Base-by-base conservation (phyloP, 2,888 invertebrate genomes). In the Yponomeuta malinellus region DNA sequence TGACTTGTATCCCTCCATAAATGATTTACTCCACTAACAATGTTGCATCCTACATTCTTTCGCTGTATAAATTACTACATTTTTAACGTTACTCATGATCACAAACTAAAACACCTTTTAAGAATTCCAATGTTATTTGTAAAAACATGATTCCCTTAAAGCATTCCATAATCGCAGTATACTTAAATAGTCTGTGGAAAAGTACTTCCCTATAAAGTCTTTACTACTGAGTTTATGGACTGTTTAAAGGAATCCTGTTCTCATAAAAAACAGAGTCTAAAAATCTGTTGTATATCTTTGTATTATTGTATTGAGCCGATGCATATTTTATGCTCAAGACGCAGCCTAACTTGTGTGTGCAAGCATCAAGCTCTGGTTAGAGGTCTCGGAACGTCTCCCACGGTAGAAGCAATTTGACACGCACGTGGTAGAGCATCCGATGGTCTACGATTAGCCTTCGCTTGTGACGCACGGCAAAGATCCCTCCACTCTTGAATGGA, bases 391-490 rank as follows among this genome's bases (percentile, higher is more conserved):
- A 69, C 81, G 82, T 90, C 89, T 91, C 90, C 90, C 91, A 91
- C 91, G 90, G 89, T 89, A 85, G 88, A 86, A 81, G 82, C 84
- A 80, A 90, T 91, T 89, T 81, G 89, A 86, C 84, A 86, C 88
- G 89, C 90, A 89, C 91, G 90, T 90, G 90, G 85, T 83, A 82
- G 83, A 81, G 88, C 89, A 90, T 89, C 85, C 85, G 90, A 91
- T 90, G 87, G 83, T 82, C 85, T 76, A 76, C 83, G 87, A 75
- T 74, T 75, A 73, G 72, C 71, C 76, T 78, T 76, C 74, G 78
- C 80, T 52, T 84, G 84, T 85, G 88, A 87, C 86, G 87, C 84
- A 85, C 79, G 80, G 68, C 33, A 10, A 80, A 12, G 52, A 59
- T 59, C 52, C 43, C 80, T 79, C 78, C 76, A 74, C 77, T 74